These are phyloP conservation scores for Parthenolecanium corni DNA, from an alignment of 2,888 invertebrate genomes.

Conservation along the genomic window DNA sequence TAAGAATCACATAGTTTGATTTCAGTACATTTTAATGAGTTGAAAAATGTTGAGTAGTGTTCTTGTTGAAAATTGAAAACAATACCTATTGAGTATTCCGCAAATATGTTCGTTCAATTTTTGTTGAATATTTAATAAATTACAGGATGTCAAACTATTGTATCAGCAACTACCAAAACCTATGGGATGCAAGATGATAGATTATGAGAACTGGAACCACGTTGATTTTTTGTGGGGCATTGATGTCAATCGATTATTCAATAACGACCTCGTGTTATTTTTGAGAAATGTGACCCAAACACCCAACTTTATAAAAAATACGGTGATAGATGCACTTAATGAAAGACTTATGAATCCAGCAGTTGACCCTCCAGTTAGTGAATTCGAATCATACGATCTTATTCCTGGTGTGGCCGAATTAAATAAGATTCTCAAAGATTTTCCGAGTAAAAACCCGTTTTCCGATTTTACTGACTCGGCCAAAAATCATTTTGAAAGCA, in stretches of 20 bases:
- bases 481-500: no score
- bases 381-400: background rate
- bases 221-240: slow-evolving; percentile 51
- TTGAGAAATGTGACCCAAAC: slow-evolving; percentile 2
- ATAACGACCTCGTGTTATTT: slow-evolving; percentile 5
- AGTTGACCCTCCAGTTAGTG: background rate
- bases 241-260: slow-evolving; percentile 15
- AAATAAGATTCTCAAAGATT: no score
- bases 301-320: background rate
- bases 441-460: no score
- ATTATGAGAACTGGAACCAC: slow-evolving; percentile 55
- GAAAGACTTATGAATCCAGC: background rate
- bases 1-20: no score
- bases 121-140: slow-evolving; percentile 26
- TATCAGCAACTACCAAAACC: slow-evolving; percentile 44
- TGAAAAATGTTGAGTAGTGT: no score
- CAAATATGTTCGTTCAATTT: no score
- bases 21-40: no score
- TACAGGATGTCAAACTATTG: slow-evolving; percentile 48
- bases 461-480: no score
- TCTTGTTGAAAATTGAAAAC: no score
- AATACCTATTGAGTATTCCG: no score
- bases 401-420: no score
- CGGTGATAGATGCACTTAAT: background rate
- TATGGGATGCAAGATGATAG: slow-evolving; percentile 44